These are phyloP conservation scores for Ectropis grisescens DNA, from an alignment of 1,140 invertebrate genomes.

Conservation along the genomic window DNA sequence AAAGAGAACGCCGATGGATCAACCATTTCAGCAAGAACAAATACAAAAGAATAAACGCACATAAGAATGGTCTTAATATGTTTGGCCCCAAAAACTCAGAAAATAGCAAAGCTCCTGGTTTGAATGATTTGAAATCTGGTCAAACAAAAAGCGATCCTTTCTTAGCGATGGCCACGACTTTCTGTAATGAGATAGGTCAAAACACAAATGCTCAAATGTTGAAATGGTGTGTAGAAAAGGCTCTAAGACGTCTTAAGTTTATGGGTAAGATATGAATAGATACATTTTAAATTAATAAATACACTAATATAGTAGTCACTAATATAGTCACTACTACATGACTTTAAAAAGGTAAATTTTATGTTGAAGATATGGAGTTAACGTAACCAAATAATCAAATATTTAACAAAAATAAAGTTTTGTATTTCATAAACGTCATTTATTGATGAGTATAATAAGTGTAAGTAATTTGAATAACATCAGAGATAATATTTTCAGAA, in stretches of 20 bases:
- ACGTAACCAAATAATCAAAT: no score
- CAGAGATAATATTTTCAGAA: no score
- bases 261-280: no score
- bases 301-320: no score
- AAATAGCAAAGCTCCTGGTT: not conserved
- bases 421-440: no score
- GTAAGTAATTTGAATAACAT: no score
- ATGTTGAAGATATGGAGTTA: no score
- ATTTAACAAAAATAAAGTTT: no score
- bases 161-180: constrained; percentile 36
- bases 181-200: constrained; percentile 47
- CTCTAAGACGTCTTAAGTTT: constrained; percentile 36
- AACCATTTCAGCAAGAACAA: constrained; percentile 24
- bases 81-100: constrained; percentile 5
- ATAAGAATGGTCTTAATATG: constrained; percentile 6
- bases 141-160: constrained; percentile 30
- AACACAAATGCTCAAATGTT: constrained; percentile 29
- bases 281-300: no score
- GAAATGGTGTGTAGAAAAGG: constrained; percentile 52
- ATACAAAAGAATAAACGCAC: constrained; percentile 7
- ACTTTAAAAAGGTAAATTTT: no score
- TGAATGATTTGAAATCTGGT: constrained; percentile 1
- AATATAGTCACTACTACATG: no score
- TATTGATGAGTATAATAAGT: no score
- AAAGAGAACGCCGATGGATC: constrained; percentile 43